Conservation (phyloP, 1,140 invertebrate species). For the Papilio polyxenes region DNA sequence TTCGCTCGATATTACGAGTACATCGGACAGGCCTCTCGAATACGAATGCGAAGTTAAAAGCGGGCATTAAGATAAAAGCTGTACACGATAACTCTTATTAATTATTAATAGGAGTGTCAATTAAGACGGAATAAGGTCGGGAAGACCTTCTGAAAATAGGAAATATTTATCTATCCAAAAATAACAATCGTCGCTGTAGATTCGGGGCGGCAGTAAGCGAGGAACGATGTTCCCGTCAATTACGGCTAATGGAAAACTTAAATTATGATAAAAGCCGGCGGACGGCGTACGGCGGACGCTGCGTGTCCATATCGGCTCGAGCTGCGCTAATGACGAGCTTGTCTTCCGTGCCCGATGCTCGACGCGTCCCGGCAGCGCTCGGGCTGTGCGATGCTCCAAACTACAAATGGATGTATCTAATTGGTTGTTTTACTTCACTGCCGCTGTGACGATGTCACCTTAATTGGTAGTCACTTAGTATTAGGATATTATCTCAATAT, state of each 20-base stretch:
- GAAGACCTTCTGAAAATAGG: slow-evolving; percentile 72
- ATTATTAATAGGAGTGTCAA: slow-evolving; percentile 79
- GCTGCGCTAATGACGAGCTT: slow-evolving; percentile 45
- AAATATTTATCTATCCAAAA: slow-evolving; percentile 79
- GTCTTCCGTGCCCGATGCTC: slow-evolving; percentile 40
- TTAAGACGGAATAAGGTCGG: slow-evolving; percentile 69
- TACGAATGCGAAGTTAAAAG: slow-evolving; percentile 74
- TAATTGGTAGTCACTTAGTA: not conserved
- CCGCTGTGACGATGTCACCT: slow-evolving; percentile 1
- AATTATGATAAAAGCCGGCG: slow-evolving; percentile 80
- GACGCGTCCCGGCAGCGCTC: not conserved
- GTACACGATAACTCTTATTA: slow-evolving; percentile 75
- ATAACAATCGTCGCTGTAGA: slow-evolving; percentile 71
- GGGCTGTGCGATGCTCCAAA: slow-evolving; percentile 13
- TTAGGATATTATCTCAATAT: not conserved
- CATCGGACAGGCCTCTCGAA: slow-evolving; percentile 69
- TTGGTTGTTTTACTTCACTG: slow-evolving; percentile 21
- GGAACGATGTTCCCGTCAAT: slow-evolving; percentile 80
- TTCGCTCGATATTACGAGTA: slow-evolving; percentile 62
- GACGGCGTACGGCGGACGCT: slow-evolving; percentile 59
- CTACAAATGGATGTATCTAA: slow-evolving; percentile 21
- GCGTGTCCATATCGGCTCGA: slow-evolving; percentile 58
- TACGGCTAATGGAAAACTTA: slow-evolving; percentile 80
- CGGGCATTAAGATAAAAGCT: slow-evolving; percentile 76
- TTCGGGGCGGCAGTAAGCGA: slow-evolving; percentile 74